Percentiles rank a stretch among this genome's conserved stretches.
phyloP scores from a whole-genome alignment of 2,113 vertebrate species.

The Puntigrus tetrazona region DNA sequence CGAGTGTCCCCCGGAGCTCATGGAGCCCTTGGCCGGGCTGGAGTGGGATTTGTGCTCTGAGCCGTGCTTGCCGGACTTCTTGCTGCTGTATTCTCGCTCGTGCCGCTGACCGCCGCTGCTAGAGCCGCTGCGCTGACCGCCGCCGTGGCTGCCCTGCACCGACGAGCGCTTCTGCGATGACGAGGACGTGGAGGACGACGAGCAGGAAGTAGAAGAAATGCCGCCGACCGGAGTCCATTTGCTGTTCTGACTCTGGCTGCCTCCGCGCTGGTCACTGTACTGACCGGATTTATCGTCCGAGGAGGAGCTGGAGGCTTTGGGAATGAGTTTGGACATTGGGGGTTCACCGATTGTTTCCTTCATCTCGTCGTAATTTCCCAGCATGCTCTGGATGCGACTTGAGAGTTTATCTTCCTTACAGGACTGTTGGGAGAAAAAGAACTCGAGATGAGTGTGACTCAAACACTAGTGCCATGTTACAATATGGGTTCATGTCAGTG shows the following conservation, averaged over 20 bases:
- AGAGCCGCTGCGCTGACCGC: slow-evolving; percentile 71
- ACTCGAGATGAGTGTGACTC: not conserved
- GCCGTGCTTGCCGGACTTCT: slow-evolving; percentile 91
- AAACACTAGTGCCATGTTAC: not conserved
- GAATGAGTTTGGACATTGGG: slow-evolving; percentile 86
- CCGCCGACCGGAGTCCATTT: slow-evolving; percentile 96
- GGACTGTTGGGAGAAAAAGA: slow-evolving; percentile 74
- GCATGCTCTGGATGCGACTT: slow-evolving; percentile 98
- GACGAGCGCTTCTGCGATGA: slow-evolving; percentile 90
- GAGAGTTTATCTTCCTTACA: slow-evolving; percentile 98
- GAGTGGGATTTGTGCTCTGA: slow-evolving; percentile 89
- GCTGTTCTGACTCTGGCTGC: slow-evolving; percentile 82
- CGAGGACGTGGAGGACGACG: slow-evolving; percentile 50
- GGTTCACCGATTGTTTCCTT: slow-evolving; percentile 92
- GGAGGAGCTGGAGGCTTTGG: slow-evolving; percentile 85
- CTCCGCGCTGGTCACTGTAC: slow-evolving; percentile 86
- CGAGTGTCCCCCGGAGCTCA: slow-evolving; percentile 83
- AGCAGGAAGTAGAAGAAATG: slow-evolving; percentile 62
- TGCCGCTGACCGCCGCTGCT: slow-evolving; percentile 81
- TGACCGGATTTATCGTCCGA: slow-evolving; percentile 83
- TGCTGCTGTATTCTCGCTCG: slow-evolving; percentile 83
- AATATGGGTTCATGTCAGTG: not conserved
- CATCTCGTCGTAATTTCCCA: slow-evolving; percentile 99
- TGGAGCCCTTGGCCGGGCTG: slow-evolving; percentile 86
- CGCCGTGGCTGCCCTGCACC: slow-evolving; percentile 79